A percentile compares a stretch with the other conserved stretches of the same genome.
phyloP scores from a whole-genome alignment of 2,797 vertebrate genomes.

The Vespertilio murinus region DNA sequence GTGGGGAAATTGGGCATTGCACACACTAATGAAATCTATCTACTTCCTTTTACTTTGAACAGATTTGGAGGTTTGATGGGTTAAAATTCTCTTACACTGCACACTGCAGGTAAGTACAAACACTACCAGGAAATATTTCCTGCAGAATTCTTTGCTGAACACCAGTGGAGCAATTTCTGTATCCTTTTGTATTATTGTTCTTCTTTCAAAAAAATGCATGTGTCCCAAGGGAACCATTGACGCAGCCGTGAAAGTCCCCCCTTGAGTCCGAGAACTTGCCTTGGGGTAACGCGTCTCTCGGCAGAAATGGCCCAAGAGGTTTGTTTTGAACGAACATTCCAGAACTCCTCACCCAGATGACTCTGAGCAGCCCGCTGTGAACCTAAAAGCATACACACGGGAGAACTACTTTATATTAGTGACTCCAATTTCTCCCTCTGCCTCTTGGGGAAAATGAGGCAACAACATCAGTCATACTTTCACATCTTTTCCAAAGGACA shows the following conservation, averaged over 20 bases:
- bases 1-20: background rate
- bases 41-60: conserved; percentile 28
- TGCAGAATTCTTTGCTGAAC: conserved; percentile 29
- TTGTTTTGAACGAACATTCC: conserved; percentile 10
- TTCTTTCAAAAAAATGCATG: conserved; percentile 47
- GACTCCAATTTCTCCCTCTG: conserved; percentile 22
- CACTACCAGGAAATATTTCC: background rate
- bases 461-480: background rate
- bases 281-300: background rate
- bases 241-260: background rate
- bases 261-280: background rate
- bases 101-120: conserved; percentile 20
- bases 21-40: background rate
- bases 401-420: background rate
- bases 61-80: background rate
- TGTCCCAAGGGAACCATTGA: background rate
- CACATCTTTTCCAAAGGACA: background rate
- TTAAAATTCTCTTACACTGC: background rate
- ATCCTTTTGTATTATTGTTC: background rate
- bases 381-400: background rate
- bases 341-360: conserved; percentile 20
- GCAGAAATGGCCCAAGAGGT: background rate
- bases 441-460: conserved; percentile 11
- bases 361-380: conserved; percentile 12
- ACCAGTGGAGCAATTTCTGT: background rate